Percentiles rank a stretch among this genome's conserved stretches.
These are phyloP conservation scores for Eucera pruinosa DNA, from an alignment of 2,888 invertebrate genomes.

Conservation along the genomic window DNA sequence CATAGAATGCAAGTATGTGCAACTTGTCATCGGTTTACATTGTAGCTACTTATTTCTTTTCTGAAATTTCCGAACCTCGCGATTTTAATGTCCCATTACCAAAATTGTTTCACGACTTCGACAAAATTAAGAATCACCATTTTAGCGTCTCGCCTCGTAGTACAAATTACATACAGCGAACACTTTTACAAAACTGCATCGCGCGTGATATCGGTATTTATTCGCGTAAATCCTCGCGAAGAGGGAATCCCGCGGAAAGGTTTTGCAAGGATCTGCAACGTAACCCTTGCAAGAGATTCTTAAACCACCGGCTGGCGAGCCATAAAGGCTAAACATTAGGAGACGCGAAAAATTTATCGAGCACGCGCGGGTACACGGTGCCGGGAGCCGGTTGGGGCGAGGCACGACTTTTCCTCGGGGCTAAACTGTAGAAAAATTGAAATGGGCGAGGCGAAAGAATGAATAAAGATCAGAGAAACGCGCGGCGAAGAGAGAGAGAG, in stretches of 20 bases:
- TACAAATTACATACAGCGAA: no score
- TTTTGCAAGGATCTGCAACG: background rate
- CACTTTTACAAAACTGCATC: no score
- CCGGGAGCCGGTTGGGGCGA: conserved; percentile 50
- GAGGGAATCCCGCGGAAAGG: background rate
- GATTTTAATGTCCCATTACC: no score
- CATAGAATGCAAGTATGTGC: no score
- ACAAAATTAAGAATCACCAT: no score
- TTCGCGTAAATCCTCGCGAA: background rate
- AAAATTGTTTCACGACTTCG: no score
- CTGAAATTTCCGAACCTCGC: no score
- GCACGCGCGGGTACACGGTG: conserved; percentile 57
- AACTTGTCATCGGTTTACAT: no score
- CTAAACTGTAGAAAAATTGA: conserved; percentile 83
- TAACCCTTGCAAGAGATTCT: conserved; percentile 25
- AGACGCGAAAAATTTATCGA: conserved; percentile 60
- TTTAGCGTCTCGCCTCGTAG: no score
- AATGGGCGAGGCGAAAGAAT: conserved; percentile 82
- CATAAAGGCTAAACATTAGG: conserved; percentile 51
- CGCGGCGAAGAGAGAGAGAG: background rate
- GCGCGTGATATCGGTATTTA: no score
- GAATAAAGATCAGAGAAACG: conserved; percentile 81
- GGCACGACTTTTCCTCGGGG: conserved; percentile 68
- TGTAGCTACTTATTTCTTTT: no score
- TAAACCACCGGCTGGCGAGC: conserved; percentile 28